Evolutionary conservation across 2,888 invertebrate genomes (phyloP), one percentile per base, ranked within the genome.

Genomic region (Drosophila ustulata): DNA sequence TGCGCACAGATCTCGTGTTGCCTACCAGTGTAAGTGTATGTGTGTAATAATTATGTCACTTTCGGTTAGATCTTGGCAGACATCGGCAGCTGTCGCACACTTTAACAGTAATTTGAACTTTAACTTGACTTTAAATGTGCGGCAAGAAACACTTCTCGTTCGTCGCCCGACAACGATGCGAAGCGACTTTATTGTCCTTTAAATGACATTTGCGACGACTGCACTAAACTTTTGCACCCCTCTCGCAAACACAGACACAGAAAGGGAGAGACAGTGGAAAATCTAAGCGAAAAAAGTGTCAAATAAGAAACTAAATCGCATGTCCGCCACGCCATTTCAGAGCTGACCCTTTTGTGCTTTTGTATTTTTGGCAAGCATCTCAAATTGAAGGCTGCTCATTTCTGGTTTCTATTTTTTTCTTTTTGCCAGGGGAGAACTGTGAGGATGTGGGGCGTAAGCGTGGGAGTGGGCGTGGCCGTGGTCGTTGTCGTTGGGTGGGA

Each of bases 261-360:
- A 62, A 62, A 39, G 39, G 37, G 53, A 53, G 30, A 76, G 52
- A 53, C 41, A 53, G 62, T 3, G 26, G n/a, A 52, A 66, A 70
- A 75, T 61, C 62, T 66, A 66, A 71, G 61, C 67, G 67, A 28
- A 28, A 80, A 78, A 85, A 86, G 87, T 85, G 84, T 88, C 87
- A 85, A 86, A 88, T 79, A 86, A 81, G 86, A 88, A 88, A 85
- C 89, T 88, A 83, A 88, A 85, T 85, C 87, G 86, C 86, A 86
- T 86, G 72, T 83, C 73, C 58, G 61, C 72, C 55, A 75, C 62
- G 64, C 72, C 63, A 64, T 79, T 71, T 49, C 47, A 2, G 9
- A 55, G 58, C 67, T 61, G 67, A 77, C 82, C 80, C 76, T 82
- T 83, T 80, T 86, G 68, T 71, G 59, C 47, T 58, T 58, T 41